Percentiles rank a stretch among this genome's conserved stretches.
Conservation (phyloP, 1,140 invertebrate genomes). For the Colletes latitarsis region DNA sequence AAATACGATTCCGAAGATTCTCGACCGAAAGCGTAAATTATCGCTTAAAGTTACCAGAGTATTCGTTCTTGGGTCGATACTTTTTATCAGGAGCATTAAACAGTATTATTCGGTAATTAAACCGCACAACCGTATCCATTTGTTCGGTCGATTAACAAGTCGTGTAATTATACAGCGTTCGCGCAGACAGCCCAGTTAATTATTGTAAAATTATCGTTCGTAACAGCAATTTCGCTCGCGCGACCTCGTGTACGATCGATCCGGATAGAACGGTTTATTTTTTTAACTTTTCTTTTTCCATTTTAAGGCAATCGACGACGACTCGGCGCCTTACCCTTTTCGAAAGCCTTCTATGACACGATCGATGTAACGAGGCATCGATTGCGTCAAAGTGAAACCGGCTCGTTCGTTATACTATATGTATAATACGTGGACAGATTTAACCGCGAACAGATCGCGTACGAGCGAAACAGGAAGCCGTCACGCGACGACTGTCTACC, state of each 20-base stretch:
- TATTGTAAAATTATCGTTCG: constrained; percentile 38
- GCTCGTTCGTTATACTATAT: constrained; percentile 8
- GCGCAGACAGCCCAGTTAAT: constrained; percentile 14
- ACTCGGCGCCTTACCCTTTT: background rate
- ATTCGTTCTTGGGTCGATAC: constrained; percentile 1
- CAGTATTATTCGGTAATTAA: constrained; percentile 47
- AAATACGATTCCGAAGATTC: background rate
- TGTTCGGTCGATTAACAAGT: constrained; percentile 43
- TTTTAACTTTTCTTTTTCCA: background rate
- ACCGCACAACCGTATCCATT: constrained; percentile 31
- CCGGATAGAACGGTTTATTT: background rate
- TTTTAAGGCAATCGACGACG: background rate
- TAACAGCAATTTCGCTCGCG: background rate
- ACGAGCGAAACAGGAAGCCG: constrained; percentile 21
- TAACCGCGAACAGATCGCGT: constrained; percentile 1
- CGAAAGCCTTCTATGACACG: background rate
- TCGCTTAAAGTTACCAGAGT: too few species aligned
- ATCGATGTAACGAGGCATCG: constrained; percentile 35
- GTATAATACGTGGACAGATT: constrained; percentile 39
- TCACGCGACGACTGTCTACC: background rate
- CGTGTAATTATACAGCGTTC: constrained; percentile 38
- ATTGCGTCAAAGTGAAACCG: constrained; percentile 56
- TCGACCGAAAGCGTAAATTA: background rate
- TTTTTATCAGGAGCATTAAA: constrained; percentile 5
- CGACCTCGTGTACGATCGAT: background rate